phyloP scores from a whole-genome alignment of 2,797 vertebrate genomes.

The Melanogrammus aeglefinus region DNA sequence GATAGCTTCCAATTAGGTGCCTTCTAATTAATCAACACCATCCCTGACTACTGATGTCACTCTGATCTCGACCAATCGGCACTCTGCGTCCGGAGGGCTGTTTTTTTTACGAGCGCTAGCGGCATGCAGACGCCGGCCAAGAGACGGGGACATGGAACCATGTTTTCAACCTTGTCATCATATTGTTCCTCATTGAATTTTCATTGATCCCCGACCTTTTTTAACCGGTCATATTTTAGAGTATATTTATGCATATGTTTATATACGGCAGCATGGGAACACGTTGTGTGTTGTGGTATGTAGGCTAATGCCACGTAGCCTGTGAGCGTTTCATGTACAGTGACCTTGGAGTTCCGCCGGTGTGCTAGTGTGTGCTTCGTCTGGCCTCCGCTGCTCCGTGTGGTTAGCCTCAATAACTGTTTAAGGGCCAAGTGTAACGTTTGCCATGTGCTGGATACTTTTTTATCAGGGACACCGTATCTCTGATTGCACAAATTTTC shows the following conservation, averaged over 20 bases:
- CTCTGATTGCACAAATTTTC: neutral
- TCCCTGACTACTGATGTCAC: slow-evolving; percentile 49
- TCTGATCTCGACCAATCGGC: slow-evolving; percentile 46
- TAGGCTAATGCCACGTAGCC: neutral
- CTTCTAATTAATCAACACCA: slow-evolving; percentile 74
- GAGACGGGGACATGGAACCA: neutral
- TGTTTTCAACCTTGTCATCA: neutral
- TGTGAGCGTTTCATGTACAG: neutral
- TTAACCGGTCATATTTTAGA: neutral
- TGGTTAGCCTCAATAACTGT: neutral
- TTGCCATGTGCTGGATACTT: neutral
- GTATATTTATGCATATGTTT: neutral
- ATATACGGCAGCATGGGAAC: neutral
- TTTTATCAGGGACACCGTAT: neutral
- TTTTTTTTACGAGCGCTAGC: slow-evolving; percentile 17
- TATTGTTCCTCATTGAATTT: neutral
- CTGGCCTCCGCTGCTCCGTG: neutral
- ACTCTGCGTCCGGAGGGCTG: slow-evolving; percentile 17
- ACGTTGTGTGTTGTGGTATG: neutral
- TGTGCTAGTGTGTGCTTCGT: neutral
- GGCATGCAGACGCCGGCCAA: neutral
- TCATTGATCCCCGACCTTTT: neutral
- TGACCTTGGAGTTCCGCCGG: neutral
- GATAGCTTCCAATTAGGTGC: slow-evolving; percentile 64
- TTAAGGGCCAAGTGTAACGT: neutral